These are phyloP conservation scores for Ancistrus triradiatus DNA, from an alignment of 2,113 vertebrate genomes.

Conservation along the genomic window DNA sequence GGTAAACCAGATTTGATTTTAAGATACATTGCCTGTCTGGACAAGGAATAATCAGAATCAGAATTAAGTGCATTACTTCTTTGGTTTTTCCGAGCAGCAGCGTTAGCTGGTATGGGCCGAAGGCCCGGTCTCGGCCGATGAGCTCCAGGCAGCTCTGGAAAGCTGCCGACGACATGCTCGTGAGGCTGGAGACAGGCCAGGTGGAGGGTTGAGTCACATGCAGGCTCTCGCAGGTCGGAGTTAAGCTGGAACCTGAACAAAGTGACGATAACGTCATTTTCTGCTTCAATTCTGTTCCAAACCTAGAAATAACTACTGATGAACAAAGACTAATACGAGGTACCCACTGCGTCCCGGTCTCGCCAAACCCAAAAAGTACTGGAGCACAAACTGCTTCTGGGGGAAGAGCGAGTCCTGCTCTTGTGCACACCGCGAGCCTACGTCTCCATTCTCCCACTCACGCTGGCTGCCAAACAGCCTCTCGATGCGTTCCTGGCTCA, in stretches of 20 bases:
- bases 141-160: slow-evolving; percentile 73
- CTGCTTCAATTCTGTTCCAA: too few relatives aligned
- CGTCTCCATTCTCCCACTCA: slow-evolving; percentile 57
- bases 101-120: slow-evolving; percentile 57
- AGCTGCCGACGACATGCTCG: slow-evolving; percentile 57
- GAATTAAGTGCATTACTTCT: slow-evolving; percentile 59
- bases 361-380: slow-evolving; percentile 69
- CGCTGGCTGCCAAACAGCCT: slow-evolving; percentile 66
- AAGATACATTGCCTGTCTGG: too few relatives aligned
- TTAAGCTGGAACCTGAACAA: neutral
- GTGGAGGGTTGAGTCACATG: slow-evolving; percentile 57
- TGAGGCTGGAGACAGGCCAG: slow-evolving; percentile 64
- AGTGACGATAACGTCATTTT: too few relatives aligned
- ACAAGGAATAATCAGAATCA: too few relatives aligned
- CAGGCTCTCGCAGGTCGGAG: slow-evolving; percentile 62
- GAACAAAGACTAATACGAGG: too few relatives aligned
- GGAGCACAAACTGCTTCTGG: slow-evolving; percentile 67
- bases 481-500: slow-evolving; percentile 66
- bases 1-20: too few relatives aligned
- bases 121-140: slow-evolving; percentile 63
- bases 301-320: too few relatives aligned
- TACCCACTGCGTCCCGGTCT: slow-evolving; percentile 55
- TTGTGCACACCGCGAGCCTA: slow-evolving; percentile 56
- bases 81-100: slow-evolving; percentile 62
- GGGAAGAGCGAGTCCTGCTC: slow-evolving; percentile 49